Base-by-base conservation (phyloP, 2,113 vertebrate species). In the Erythrocercus mccallii region DNA sequence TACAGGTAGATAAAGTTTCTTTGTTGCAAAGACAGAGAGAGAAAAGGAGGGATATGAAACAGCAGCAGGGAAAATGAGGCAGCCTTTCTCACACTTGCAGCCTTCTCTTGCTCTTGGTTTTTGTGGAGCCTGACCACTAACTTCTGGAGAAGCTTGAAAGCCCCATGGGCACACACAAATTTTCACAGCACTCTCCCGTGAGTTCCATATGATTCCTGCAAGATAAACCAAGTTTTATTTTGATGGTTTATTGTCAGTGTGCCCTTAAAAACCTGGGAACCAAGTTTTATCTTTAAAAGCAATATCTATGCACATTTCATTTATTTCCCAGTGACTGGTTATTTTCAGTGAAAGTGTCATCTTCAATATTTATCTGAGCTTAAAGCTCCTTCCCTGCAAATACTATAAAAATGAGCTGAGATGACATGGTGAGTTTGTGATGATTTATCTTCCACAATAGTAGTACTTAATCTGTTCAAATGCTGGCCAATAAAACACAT, bases 361-460 rank as follows among this genome's bases (percentile, higher is more conserved):
- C 90, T 86, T 94, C 76, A 80, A 74, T 94, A 96, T 90, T 95
- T 95, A 96, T 82, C 90, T 85, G 50, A 90, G 61, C 51, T 88
- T 95, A 93, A 90, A 96, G 42, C 68, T 93, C 9, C 58, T 92
- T 96, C 56, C 51, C 47, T 44, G 54, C 30, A 95, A 94, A 88
- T 85, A 81, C 79, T 73, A 62, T 96, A 95, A 95, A 96, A 96
- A 96, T 83, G 51, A 88, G 68, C 76, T 88, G 84, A 90, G 80
- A 54, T 71, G 90, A 88, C 92, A 86, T 8, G 56, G 85, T 83
- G 81, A 94, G 72, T 96, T 96, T 94, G 74, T 44, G 76, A 51
- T 90, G 74, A 94, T 95, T 93, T 96, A 93, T 91, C 64, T 94
- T 60, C 85, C 68, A 71, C 82, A 92, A 94, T 86, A 94, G 78